Base-by-base conservation (phyloP, 2,888 invertebrate species). In the Agrotis segetum region DNA sequence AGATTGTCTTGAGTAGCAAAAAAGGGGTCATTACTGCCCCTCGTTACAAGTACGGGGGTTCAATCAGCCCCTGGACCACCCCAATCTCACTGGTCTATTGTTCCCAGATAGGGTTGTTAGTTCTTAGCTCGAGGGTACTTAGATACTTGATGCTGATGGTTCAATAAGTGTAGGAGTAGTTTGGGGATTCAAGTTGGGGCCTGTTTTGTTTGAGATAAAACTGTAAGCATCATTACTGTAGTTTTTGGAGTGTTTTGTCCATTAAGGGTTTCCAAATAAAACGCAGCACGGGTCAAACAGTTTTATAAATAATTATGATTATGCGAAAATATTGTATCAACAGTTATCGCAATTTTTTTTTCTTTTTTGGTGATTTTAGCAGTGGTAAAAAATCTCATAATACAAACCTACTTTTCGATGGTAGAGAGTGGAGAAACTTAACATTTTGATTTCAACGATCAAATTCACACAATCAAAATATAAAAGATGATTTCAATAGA, bases 21-120 rank as follows among this genome's bases (percentile, higher is more conserved):
- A 81, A 85, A 84, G 71, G 81, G 85, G 81, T 79, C 81, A 74
- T 83, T 84, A 83, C 70, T 77, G 64, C 69, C 73, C 76, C 76
- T 75, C 49, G 34, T 64, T 74, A 72, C 75, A 64, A 72, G 34
- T 49, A 70, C 67, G 64, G 63, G 74, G 68, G 81, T 70, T 68
- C 60, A 75, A 82, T 67, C 73, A 71, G 71, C 74, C 67, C 67
- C 55, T 60, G 63, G 69, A 79, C 70, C 74, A 67, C 73, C 71
- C 76, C 67, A 44, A 65, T 68, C 62, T 62, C 53, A 73, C 73
- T 65, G 17, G 52, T 9, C 62, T 71, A 67, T 77, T 84, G 81
- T 81, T 78, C 79, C 75, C 61, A 50, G 70, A 71, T 77, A 67
- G 81, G 84, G 85, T 82, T 74, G 66, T 58, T 47, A 76, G 77